Conservation (phyloP, 2,888 invertebrate species). For the Oscheius sp. region DNA sequence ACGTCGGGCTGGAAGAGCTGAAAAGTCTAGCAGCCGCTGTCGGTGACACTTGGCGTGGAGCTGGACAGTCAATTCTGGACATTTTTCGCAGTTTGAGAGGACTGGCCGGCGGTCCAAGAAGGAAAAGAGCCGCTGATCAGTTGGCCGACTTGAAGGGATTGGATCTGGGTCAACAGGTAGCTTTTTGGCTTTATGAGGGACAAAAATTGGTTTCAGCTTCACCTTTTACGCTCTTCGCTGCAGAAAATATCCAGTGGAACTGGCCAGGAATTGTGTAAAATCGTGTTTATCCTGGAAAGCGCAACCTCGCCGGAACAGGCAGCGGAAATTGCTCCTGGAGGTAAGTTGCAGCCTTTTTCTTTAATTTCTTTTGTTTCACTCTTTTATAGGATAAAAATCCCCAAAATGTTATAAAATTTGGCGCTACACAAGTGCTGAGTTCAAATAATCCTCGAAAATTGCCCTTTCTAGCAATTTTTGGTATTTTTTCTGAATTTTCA, state of each 20-base stretch:
- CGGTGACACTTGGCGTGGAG: conserved; percentile 34
- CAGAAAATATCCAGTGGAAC: background rate
- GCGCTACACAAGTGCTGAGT: too few relatives aligned
- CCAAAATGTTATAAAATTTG: too few relatives aligned
- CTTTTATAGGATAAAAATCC: too few relatives aligned
- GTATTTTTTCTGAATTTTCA: too few relatives aligned
- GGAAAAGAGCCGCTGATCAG: background rate
- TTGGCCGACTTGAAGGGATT: background rate
- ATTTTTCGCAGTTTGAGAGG: background rate
- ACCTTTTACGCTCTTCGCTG: background rate
- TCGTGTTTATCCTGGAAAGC: background rate
- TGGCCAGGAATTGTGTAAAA: background rate
- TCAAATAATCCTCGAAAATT: too few relatives aligned
- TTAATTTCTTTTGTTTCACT: too few relatives aligned
- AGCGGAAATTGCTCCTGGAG: background rate
- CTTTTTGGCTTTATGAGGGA: background rate
- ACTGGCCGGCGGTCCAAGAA: background rate
- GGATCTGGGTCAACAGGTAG: background rate
- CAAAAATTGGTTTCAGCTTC: background rate
- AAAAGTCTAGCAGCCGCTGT: conserved; percentile 34
- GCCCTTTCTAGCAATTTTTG: too few relatives aligned
- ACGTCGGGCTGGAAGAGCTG: conserved; percentile 36
- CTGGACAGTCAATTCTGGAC: background rate
- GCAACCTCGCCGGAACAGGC: background rate
- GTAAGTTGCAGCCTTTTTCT: background rate